Conservation (phyloP, 2,113 vertebrate species). For the Tenebrosternarchus preto region DNA sequence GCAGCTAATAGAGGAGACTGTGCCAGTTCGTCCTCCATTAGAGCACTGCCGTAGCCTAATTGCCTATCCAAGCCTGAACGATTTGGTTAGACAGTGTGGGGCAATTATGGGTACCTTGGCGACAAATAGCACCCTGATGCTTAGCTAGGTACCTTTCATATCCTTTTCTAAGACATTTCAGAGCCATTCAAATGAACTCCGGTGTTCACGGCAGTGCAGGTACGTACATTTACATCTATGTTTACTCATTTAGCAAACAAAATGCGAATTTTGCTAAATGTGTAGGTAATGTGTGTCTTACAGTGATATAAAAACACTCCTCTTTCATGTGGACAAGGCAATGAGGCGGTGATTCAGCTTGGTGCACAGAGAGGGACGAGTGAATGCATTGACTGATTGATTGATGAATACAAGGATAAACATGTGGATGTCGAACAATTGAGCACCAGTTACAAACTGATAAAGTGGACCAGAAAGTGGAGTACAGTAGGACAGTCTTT, state of each 20-base stretch:
- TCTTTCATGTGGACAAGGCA: too few relatives aligned
- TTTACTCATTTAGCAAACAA: slow-evolving; percentile 13
- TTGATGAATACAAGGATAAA: too few relatives aligned
- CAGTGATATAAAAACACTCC: too few relatives aligned
- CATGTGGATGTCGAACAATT: too few relatives aligned
- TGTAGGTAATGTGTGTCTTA: too few relatives aligned
- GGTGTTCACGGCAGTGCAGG: not conserved
- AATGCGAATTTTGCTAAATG: too few relatives aligned
- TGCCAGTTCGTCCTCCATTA: slow-evolving; percentile 49
- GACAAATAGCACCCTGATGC: slow-evolving; percentile 21
- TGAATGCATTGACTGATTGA: too few relatives aligned
- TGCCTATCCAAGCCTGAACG: slow-evolving; percentile 49
- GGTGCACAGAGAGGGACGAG: too few relatives aligned
- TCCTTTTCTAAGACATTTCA: slow-evolving; percentile 1
- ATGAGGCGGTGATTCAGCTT: too few relatives aligned
- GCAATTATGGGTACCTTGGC: slow-evolving; percentile 49
- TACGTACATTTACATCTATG: not conserved
- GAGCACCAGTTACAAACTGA: too few relatives aligned
- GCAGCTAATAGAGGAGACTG: slow-evolving; percentile 48
- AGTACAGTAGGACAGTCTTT: too few relatives aligned
- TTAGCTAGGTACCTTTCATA: not conserved
- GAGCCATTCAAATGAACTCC: not conserved
- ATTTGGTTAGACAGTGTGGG: slow-evolving; percentile 52
- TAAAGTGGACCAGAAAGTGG: too few relatives aligned
- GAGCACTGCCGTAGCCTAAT: slow-evolving; percentile 51